phyloP scores from a whole-genome alignment of 2,113 vertebrate species.

The Saccopteryx leptura region DNA sequence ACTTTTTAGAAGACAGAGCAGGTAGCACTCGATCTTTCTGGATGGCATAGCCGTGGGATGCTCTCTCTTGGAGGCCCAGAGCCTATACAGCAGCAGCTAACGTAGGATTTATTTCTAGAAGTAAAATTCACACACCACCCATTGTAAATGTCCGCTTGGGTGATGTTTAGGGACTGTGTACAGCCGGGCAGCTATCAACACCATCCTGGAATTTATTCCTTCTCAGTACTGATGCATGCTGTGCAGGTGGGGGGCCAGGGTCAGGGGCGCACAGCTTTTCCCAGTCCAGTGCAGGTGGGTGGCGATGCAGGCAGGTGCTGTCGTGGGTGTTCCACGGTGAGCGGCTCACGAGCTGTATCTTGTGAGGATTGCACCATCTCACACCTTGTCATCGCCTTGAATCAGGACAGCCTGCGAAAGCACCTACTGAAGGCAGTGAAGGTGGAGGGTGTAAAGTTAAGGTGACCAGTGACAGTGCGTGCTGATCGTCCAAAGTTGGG shows the following conservation, averaged over 20 bases:
- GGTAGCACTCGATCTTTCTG: neutral
- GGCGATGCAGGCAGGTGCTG: rapidly evolving
- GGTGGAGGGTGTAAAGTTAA: neutral
- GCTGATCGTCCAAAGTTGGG: neutral
- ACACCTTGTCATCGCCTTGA: rapidly evolving
- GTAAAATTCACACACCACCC: neutral
- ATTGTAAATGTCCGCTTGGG: rapidly evolving
- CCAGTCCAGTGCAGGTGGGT: neutral
- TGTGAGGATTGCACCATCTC: rapidly evolving
- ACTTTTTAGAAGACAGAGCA: neutral
- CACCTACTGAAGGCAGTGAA: neutral
- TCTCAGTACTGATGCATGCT: rapidly evolving
- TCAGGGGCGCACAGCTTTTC: rapidly evolving
- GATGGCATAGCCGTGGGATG: rapidly evolving
- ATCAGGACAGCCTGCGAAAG: neutral
- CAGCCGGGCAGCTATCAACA: rapidly evolving
- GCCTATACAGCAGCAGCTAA: neutral
- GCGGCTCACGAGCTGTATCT: neutral
- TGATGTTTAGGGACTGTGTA: neutral
- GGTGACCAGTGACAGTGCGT: rapidly evolving
- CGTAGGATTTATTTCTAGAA: rapidly evolving
- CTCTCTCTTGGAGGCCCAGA: neutral
- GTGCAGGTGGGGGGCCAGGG: too few relatives aligned
- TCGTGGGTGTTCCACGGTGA: neutral
- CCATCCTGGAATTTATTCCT: neutral